Conservation (phyloP, 2,888 invertebrate genomes). For the Netelia virgata region DNA sequence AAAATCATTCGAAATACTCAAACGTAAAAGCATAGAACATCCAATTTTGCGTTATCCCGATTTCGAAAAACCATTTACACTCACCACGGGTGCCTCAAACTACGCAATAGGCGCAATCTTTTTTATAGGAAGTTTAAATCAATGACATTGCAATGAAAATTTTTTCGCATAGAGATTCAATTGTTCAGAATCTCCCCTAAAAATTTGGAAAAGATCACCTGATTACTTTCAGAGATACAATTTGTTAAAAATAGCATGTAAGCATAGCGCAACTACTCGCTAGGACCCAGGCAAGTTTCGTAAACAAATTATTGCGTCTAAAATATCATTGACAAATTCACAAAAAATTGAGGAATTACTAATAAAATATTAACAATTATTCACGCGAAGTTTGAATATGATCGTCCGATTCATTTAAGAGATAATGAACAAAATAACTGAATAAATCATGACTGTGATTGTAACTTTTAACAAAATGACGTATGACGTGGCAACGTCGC, state of each 20-base stretch:
- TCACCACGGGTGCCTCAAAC: too few species aligned
- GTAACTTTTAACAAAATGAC: slow-evolving; percentile 21
- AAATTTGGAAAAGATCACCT: slow-evolving; percentile 31
- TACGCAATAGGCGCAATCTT: too few species aligned
- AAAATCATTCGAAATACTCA: too few species aligned
- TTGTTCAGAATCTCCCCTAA: slow-evolving; percentile 6
- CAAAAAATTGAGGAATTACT: slow-evolving; percentile 21
- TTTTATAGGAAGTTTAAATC: too few species aligned
- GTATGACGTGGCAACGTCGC: slow-evolving; percentile 25
- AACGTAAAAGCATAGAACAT: too few species aligned
- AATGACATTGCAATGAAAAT: too few species aligned
- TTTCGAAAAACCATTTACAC: too few species aligned
- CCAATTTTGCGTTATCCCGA: too few species aligned
- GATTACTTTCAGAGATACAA: slow-evolving; percentile 25
- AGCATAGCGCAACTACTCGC: slow-evolving; percentile 26
- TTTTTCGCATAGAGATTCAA: too few species aligned
- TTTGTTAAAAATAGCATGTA: slow-evolving; percentile 22
- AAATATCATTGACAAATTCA: slow-evolving; percentile 24
- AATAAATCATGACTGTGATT: slow-evolving; percentile 29
- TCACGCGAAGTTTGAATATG: slow-evolving; percentile 21
- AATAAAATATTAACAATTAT: slow-evolving; percentile 29
- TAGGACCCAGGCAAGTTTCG: slow-evolving; percentile 16
- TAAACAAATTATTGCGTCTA: slow-evolving; percentile 9
- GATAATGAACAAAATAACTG: slow-evolving; percentile 15
- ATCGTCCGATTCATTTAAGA: slow-evolving; percentile 18